Percentiles rank a stretch among this genome's conserved stretches.
phyloP scores from a whole-genome alignment of 92 coral and sea anemone species.

The Isaurus tuberculatus region DNA sequence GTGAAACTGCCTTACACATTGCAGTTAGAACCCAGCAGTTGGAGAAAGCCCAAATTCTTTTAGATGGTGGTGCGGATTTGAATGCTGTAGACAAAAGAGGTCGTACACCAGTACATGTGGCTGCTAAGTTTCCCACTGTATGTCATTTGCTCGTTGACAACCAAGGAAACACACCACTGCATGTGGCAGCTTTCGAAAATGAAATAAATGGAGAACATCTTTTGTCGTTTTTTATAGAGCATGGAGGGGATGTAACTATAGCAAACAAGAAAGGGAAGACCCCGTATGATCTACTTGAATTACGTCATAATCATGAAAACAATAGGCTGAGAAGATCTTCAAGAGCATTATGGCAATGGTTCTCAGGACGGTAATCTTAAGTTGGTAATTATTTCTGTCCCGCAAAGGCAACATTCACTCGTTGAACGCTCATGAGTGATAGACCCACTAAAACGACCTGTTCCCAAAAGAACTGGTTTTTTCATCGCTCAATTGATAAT shows the following conservation, averaged over 20 bases:
- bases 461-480: too few species aligned
- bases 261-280: slow-evolving; percentile 10
- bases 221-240: background rate
- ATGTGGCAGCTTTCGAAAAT: background rate
- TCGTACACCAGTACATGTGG: too few species aligned
- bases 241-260: slow-evolving; percentile 1
- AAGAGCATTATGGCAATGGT: background rate
- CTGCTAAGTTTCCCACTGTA: background rate
- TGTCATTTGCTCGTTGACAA: background rate
- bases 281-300: background rate
- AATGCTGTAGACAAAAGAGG: too few species aligned
- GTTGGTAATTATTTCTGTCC: background rate
- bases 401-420: too few species aligned
- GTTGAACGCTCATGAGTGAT: too few species aligned
- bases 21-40: background rate
- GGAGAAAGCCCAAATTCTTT: background rate
- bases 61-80: slow-evolving; percentile 16
- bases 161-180: background rate
- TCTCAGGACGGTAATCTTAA: background rate
- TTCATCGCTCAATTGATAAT: too few species aligned
- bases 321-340: background rate
- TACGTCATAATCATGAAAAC: background rate
- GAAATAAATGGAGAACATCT: background rate
- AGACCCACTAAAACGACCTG: too few species aligned
- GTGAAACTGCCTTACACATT: background rate